Evolutionary conservation across 2,113 vertebrate genomes (phyloP), one percentile per base, ranked within the genome.

Genomic region (Xyliphius kryptos): DNA sequence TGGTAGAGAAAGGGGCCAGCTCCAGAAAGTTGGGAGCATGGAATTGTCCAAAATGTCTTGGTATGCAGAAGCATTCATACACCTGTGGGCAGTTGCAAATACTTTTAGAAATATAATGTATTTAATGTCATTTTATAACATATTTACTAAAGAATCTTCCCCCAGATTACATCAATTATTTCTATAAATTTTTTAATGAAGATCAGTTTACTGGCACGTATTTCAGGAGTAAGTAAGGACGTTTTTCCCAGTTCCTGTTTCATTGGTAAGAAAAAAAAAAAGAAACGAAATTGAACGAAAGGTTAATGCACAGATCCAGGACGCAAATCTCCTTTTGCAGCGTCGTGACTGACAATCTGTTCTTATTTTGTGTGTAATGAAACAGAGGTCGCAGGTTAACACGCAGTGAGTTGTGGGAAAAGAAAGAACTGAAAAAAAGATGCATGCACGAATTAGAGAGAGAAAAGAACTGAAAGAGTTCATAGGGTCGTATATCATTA

Each of bases 401-500:
- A 44, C 66, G 46, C 59, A 73, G 73, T 79, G 63, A n/a, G n/a
- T n/a, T n/a, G n/a, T 56, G 66, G 75, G 73, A 72, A 74, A 49
- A 62, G 26, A 71, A 74, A 73, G 3, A 26, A 44, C 58, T 21
- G 14, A 3, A 73, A 79, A 82, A 80, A 73, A 81, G 70, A 75
- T 73, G 3, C 53, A 71, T 75, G 79, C 73, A 82, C 72, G 77
- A 81, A 83, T 82, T 81, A 82, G 74, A 82, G 66, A 72, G 56
- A 58, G 49, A 52, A 50, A 77, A 77, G 72, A 78, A 81, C 74
- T 15, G 65, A 80, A 66, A 64, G 81, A 83, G 83, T 85, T 87
- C 86, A 87, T 73, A 83, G 83, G 85, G 84, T 88, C 83, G 81
- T 86, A 87, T 87, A 86, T 88, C 85, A 87, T 87, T 88, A 88